Base-by-base conservation (phyloP, 2,888 invertebrate species). In the Caenorhabditis zanzibari region DNA sequence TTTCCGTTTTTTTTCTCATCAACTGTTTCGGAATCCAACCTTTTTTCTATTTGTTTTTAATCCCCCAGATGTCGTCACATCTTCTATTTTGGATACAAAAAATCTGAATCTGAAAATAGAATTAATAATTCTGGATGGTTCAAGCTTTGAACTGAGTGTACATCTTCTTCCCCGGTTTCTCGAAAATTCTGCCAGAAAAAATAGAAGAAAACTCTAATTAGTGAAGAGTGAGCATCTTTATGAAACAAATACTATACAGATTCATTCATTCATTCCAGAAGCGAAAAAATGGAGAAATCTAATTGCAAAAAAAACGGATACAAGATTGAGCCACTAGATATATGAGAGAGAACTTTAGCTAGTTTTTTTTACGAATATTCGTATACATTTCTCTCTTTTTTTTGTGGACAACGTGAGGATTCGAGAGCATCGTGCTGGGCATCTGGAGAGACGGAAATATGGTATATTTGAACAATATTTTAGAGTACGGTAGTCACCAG, bases 231-330 rank as follows among this genome's bases (percentile, higher is more conserved):
- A 47, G 49, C 26, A 26, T 41, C 44, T 26, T 41, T 44, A 28
- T 63, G 26, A 64, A 64, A 2, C 19, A 64, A 47, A 49, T 38
- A 49, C 19, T 52, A 14, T 14, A n/a, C 49, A 52, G 28, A 54
- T 19, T 41, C 44, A 64, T 32, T 28, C 16, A 49, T 66, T 19
- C 49, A 49, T 19, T 35, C 6, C 49, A 52, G 22, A 54, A 38
- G 22, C 28, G 22, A 24, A 24, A 52, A 68, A 35, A 38, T 24
- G 16, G n/a, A 44, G 44, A 63, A 63, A 63, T 44, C 63, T 63
- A 63, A 63, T 63, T 63, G 63, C 63, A 63, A 63, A 63, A 44
- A 44, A 58, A 32, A 41, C n/a, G n/a, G 14, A 63, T 24, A 63
- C 12, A 26, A 63, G 63, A 63, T 63, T 63, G 63, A 47, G 63